Conservation (phyloP, 2,113 vertebrate genomes). For the Paradoxurus hermaphroditus region DNA sequence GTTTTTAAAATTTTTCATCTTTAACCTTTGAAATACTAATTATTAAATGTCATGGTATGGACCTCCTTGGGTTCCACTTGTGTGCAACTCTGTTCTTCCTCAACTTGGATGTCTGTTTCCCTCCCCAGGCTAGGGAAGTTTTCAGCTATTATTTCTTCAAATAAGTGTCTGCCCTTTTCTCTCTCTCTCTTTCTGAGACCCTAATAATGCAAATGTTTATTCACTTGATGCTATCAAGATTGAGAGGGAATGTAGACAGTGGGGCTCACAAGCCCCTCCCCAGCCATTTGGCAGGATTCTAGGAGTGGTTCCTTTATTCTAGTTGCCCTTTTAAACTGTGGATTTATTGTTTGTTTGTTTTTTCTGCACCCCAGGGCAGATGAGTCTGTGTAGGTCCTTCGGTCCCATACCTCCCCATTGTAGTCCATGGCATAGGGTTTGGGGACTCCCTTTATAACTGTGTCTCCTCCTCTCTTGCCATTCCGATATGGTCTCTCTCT, state of each 20-base stretch:
- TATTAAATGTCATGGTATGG: background rate
- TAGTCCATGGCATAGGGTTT: background rate
- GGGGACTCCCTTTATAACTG: background rate
- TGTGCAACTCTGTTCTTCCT: background rate
- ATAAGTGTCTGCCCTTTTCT: background rate
- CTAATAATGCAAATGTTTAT: background rate
- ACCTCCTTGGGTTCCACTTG: background rate
- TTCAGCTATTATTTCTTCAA: background rate
- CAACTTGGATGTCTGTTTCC: background rate
- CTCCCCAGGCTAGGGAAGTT: background rate
- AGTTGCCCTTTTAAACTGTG: background rate
- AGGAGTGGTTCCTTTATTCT: background rate
- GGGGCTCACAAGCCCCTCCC: background rate
- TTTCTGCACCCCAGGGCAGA: background rate
- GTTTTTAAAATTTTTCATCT: background rate
- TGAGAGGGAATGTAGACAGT: background rate
- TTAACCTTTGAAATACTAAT: background rate
- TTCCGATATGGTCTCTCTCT: background rate
- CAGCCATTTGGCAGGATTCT: background rate
- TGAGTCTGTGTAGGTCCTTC: background rate
- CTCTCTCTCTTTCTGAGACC: background rate
- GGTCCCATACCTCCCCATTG: background rate
- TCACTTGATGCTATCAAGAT: background rate
- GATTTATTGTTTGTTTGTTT: background rate
- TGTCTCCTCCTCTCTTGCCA: background rate